Evolutionary conservation across 2,888 invertebrate species (phyloP), one percentile per base, ranked within the genome.

Genomic region (Marronus borbonicus): DNA sequence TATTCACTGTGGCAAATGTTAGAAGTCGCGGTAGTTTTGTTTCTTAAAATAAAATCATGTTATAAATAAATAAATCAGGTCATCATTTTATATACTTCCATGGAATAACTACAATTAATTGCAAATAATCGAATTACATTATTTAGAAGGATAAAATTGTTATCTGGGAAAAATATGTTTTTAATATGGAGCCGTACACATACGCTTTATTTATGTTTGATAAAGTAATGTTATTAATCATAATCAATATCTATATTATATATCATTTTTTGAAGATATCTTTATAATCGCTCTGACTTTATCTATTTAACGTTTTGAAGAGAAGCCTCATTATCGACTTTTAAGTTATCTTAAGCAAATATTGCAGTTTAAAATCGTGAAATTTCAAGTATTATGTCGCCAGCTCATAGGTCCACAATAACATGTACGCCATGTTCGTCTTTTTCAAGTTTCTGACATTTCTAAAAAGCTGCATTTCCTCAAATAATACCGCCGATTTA

Each of bases 211-310:
- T 17, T 14, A 3, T 8, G 39, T 24, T 20, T 14, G 50, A 50
- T 68, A 50, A 50, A 50, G 50, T 50, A 28, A 66, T 44, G 68
- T 50, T 50, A 68, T 50, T 68, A 68, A 68, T 68, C 68, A 24
- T 50, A 68, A 50, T 68, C 50, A 68, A 14, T 68, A 68, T 68
- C 49, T 28, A 28, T 31, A 28, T 62, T 62, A 62, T 17, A 17
- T 17, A 17, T 62, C 31, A 55, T 55, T 17, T 24, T 62, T 28
- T 31, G 20, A 62, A 62, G 10, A 12, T 62, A 28, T 62, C 14
- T 62, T 31, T 31, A 62, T 62, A 31, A 62, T 62, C 31, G 12
- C 62, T 24, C 31, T 28, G 14, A 62, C 14, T 17, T 55, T 55
- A 55, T 55, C 55, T 55, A 55, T 55, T 7, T 2, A 55, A 55